These are phyloP conservation scores for Panzeria rudis DNA, from an alignment of 2,888 invertebrate genomes.

Conservation along the genomic window DNA sequence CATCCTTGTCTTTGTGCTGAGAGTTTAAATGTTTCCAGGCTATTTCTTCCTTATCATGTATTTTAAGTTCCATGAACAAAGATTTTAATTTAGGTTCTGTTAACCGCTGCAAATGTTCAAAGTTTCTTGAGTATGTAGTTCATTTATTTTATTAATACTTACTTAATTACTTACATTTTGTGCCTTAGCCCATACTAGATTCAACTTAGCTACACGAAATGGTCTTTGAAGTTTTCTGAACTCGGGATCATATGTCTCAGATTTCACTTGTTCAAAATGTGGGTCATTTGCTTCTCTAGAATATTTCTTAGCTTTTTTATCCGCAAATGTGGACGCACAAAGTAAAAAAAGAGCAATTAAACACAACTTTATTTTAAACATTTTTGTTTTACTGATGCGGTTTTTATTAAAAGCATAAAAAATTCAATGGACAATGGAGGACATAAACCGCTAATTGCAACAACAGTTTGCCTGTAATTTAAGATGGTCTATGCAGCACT, in stretches of 20 bases:
- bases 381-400: conserved; percentile 15
- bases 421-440: too few species aligned
- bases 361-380: conserved; percentile 50
- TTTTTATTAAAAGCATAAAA: too few species aligned
- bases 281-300: conserved; percentile 79
- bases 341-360: conserved; percentile 30
- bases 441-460: too few species aligned
- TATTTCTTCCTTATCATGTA: conserved; percentile 96
- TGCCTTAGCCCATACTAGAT: conserved; percentile 95
- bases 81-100: conserved; percentile 93
- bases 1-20: conserved; percentile 94
- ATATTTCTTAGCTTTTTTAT: conserved; percentile 77
- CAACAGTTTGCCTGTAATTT: too few species aligned
- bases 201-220: conserved; percentile 95
- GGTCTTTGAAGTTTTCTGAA: conserved; percentile 91
- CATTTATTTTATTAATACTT: too few species aligned
- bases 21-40: conserved; percentile 91
- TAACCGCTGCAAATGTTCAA: conserved; percentile 85
- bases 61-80: conserved; percentile 93
- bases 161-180: conserved; percentile 90
- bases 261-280: conserved; percentile 82
- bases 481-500: too few species aligned
- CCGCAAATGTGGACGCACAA: conserved; percentile 35
- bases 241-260: conserved; percentile 84
- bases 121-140: background rate